These are phyloP conservation scores for Coregonus suidteri DNA, from an alignment of 2,797 vertebrate species.

Conservation along the genomic window DNA sequence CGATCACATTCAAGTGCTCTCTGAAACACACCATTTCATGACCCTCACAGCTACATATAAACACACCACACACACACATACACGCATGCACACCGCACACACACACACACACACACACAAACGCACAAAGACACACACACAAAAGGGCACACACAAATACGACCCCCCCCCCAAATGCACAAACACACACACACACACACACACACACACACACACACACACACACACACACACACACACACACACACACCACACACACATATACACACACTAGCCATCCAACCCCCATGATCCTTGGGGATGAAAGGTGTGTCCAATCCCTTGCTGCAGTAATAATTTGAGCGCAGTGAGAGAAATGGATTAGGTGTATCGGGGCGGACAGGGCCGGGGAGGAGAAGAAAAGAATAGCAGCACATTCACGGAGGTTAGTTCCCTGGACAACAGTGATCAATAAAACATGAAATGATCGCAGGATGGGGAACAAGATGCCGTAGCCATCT, in stretches of 20 bases:
- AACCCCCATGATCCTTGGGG: conserved; percentile 9
- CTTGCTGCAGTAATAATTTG: conserved; percentile 51
- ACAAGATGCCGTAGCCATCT: conserved; percentile 68
- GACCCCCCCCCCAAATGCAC: too few species aligned
- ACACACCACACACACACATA: too few species aligned
- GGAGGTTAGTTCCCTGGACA: conserved; percentile 57
- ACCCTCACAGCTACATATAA: too few species aligned
- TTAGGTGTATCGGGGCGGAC: conserved; percentile 27
- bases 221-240: neutral
- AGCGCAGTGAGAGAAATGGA: conserved; percentile 62
- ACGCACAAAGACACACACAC: neutral
- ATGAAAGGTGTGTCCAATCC: conserved; percentile 58
- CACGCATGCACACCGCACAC: too few species aligned
- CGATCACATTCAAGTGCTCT: too few species aligned
- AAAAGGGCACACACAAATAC: neutral
- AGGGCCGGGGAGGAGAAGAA: conserved; percentile 34
- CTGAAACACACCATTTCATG: too few species aligned
- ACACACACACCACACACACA: neutral
- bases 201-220: too few species aligned
- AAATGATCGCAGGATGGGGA: conserved; percentile 65
- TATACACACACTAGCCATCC: conserved; percentile 1
- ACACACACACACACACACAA: too few species aligned
- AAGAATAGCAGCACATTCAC: conserved; percentile 45
- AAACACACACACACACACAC: too few species aligned
- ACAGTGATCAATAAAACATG: conserved; percentile 76